A percentile compares a stretch with the other conserved stretches of the same genome.
These are phyloP conservation scores for Mustela nigripes DNA, from an alignment of 2,113 vertebrate genomes.

Conservation along the genomic window DNA sequence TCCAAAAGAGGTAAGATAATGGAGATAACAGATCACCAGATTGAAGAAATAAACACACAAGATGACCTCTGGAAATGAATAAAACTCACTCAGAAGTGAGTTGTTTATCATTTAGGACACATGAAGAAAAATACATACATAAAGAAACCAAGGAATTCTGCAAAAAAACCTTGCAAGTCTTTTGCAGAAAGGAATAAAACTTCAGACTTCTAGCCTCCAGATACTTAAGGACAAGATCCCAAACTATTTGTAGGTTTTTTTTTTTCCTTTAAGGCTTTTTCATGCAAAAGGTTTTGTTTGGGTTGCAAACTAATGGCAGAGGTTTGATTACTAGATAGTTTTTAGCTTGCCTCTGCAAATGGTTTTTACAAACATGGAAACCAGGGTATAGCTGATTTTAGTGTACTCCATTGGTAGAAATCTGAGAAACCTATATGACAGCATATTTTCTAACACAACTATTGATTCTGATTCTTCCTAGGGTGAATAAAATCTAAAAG, in stretches of 20 bases:
- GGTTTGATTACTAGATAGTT: constrained; percentile 64
- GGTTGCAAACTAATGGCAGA: constrained; percentile 32
- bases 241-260: background rate
- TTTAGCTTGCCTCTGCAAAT: background rate
- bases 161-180: background rate
- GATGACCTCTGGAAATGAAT: background rate
- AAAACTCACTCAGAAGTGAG: background rate
- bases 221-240: background rate
- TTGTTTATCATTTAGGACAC: background rate
- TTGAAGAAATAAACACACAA: background rate
- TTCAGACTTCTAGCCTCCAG: constrained; percentile 44
- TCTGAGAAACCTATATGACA: background rate
- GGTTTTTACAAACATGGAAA: constrained; percentile 32
- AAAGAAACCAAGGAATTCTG: background rate
- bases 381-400: background rate
- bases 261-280: constrained; percentile 29
- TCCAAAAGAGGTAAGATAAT: background rate
- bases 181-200: constrained; percentile 17
- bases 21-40: background rate
- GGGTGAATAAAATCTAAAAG: background rate
- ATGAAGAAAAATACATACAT: background rate
- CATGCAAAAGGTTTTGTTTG: constrained; percentile 51
- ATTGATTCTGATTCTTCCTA: constrained; percentile 2
- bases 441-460: background rate
- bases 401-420: background rate